Base-by-base conservation (phyloP, 2,797 vertebrate species). In the Ctenopoma multispine region DNA sequence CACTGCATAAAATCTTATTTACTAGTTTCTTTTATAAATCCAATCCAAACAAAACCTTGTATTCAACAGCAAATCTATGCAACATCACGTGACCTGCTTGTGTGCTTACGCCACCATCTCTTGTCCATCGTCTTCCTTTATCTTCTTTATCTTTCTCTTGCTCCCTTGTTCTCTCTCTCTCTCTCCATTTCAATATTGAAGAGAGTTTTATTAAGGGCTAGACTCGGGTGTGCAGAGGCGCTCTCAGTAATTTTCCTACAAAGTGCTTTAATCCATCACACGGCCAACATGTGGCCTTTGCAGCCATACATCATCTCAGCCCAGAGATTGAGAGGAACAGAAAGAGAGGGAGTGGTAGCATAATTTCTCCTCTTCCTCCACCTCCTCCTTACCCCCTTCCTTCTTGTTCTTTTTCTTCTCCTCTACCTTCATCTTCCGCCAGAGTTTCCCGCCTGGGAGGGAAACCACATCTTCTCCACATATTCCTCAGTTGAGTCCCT, bases 231-330 rank as follows among this genome's bases (percentile, higher is more conserved):
- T 97, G 96, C 95, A 94, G 95, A 97, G 96, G 96, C 95, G 95
- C 96, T 97, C 95, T 96, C 95, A 94, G 96, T 97, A 98, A 98
- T 98, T 98, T 97, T 97, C 96, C 94, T 96, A 97, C 96, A 98
- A 98, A 98, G 97, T 97, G 97, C 97, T 98, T 97, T 97, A 98
- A 98, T 99, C 97, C 97, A 97, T 99, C 97, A 98, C 95, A 95
- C 93, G 94, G 96, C 96, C 97, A 97, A 97, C 96, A 97, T 92
- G 96, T 96, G 95, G 96, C 96, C 96, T 96, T 96, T 97, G 95
- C 96, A 96, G 96, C 96, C 95, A 97, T 97, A 96, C 96, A 97
- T 98, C 96, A 98, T 96, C 96, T 95, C 93, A 95, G 95, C 95
- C 95, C 94, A 93, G 94, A 95, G 95, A 96, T 95, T 73, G 79